These are phyloP conservation scores for Chymomyza amoena DNA, from an alignment of 2,888 invertebrate species.

Conservation along the genomic window DNA sequence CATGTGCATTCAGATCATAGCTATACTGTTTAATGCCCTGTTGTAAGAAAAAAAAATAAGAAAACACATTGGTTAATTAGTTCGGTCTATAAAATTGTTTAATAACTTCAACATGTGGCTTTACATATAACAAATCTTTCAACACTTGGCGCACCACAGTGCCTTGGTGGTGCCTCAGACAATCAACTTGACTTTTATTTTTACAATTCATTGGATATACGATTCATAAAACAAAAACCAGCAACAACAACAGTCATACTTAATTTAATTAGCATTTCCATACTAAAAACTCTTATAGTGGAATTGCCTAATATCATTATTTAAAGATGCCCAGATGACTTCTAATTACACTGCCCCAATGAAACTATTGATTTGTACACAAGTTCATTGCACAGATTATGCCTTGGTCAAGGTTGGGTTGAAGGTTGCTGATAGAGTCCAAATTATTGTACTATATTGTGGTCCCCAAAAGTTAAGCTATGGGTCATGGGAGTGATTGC, in stretches of 20 bases:
- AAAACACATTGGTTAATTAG: too few species aligned
- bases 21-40: conserved; percentile 75
- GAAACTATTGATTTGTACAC: background rate
- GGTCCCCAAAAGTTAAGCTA: too few species aligned
- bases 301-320: background rate
- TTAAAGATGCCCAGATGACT: background rate
- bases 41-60: conserved; percentile 15
- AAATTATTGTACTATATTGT: too few species aligned
- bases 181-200: background rate
- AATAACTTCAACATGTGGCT: background rate
- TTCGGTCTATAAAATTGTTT: too few species aligned
- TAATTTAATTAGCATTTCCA: conserved; percentile 48
- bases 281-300: conserved; percentile 33
- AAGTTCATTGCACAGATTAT: background rate
- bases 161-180: background rate
- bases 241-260: background rate
- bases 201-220: background rate
- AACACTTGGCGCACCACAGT: background rate
- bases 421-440: too few species aligned
- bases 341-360: background rate
- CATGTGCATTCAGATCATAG: conserved; percentile 67
- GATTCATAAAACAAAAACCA: background rate
- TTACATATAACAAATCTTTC: background rate
- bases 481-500: too few species aligned
- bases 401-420: background rate